Conservation (phyloP, 92 coral and sea anemone species). For the Pocillopora grandis region DNA sequence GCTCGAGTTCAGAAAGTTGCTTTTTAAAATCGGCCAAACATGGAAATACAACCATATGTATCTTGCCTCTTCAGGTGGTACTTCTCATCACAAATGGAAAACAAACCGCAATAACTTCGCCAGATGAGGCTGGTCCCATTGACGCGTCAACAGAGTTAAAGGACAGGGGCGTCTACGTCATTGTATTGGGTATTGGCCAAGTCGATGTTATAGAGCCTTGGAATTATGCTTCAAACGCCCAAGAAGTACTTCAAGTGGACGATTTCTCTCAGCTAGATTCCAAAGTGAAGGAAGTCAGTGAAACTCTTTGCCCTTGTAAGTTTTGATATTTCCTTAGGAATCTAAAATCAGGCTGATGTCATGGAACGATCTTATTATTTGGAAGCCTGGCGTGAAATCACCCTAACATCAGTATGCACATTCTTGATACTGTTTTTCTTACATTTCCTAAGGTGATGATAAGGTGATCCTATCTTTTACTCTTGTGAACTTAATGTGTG, state of each 20-base stretch:
- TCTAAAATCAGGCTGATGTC: background rate
- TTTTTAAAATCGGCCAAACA: background rate
- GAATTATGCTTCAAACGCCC: background rate
- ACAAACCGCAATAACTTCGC: background rate
- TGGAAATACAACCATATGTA: background rate
- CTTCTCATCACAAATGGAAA: conserved; percentile 32
- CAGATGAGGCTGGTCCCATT: background rate
- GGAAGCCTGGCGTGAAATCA: too few relatives aligned
- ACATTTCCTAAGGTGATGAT: too few relatives aligned
- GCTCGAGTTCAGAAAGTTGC: too few relatives aligned
- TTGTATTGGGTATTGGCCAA: background rate
- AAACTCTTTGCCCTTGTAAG: conserved; percentile 35
- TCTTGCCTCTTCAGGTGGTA: background rate
- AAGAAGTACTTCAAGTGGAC: background rate
- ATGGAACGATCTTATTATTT: background rate
- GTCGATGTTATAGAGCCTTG: conserved; percentile 8
- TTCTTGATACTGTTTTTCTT: too few relatives aligned
- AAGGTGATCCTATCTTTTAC: too few relatives aligned
- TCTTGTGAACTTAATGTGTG: too few relatives aligned
- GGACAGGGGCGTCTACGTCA: background rate
- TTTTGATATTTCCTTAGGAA: background rate
- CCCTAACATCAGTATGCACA: too few relatives aligned
- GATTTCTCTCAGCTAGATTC: background rate
- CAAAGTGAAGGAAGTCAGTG: background rate
- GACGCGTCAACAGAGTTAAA: background rate